Evolutionary conservation across 2,113 vertebrate genomes (phyloP).

Genomic region (Cebidichthys violaceus): DNA sequence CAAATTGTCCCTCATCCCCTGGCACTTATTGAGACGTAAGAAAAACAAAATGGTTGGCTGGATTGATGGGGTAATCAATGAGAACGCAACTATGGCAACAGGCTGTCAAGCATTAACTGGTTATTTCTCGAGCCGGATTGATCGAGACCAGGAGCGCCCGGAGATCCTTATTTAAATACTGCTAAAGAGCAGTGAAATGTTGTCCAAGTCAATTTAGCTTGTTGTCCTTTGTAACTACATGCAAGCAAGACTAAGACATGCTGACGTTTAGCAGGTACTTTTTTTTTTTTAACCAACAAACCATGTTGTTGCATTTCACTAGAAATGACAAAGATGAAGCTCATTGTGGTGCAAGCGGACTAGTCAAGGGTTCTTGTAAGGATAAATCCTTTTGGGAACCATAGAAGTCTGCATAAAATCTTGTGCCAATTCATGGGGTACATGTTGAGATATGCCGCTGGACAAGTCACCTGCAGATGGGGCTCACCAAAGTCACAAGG

Average conservation of each 20-base stretch:
- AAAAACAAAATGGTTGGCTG: conserved; percentile 45
- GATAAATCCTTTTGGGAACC: neutral
- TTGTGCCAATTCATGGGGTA: neutral
- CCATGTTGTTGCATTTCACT: neutral
- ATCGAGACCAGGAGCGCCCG: conserved; percentile 36
- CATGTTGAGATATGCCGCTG: neutral
- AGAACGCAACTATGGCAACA: conserved; percentile 58
- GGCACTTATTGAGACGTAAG: conserved; percentile 46
- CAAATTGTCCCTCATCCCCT: conserved; percentile 51
- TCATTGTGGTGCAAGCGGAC: neutral
- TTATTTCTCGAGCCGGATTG: conserved; percentile 62
- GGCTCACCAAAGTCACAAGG: neutral
- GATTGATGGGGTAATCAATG: conserved; percentile 70
- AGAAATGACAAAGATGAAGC: neutral
- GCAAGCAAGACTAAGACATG: neutral
- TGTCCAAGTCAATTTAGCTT: conserved; percentile 26
- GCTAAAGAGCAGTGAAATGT: conserved; percentile 29
- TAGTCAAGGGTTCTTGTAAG: neutral
- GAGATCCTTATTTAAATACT: conserved; percentile 52
- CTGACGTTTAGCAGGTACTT: neutral
- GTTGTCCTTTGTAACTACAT: neutral
- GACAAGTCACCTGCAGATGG: neutral
- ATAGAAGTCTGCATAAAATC: neutral
- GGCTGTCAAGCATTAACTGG: conserved; percentile 58
- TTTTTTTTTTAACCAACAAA: neutral